Evolutionary conservation across 2,113 vertebrate species (phyloP).

Genomic region (Isurus oxyrinchus): DNA sequence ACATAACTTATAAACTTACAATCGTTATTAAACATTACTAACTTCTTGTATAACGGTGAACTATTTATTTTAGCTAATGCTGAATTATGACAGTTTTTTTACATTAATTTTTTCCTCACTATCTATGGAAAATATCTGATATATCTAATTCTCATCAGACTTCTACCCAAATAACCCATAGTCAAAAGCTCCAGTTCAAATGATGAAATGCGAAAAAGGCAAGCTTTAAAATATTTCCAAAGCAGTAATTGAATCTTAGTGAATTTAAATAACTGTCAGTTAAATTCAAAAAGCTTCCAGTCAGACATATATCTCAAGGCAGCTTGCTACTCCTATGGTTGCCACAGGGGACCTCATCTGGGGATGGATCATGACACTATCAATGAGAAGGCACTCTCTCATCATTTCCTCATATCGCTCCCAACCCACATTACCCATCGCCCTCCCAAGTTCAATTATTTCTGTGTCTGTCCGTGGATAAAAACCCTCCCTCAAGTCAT

Average conservation of each 20-base stretch:
- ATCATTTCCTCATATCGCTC: too few relatives aligned
- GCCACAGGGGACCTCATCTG: too few relatives aligned
- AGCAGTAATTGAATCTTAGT: not conserved
- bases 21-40: not conserved
- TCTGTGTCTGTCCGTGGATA: too few relatives aligned
- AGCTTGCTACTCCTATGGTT: too few relatives aligned
- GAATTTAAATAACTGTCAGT: not conserved
- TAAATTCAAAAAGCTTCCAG: not conserved
- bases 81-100: not conserved
- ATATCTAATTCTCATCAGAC: not conserved
- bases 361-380: too few relatives aligned
- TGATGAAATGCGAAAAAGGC: not conserved
- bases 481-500: too few relatives aligned
- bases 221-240: not conserved
- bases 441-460: too few relatives aligned
- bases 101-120: not conserved
- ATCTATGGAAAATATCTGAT: not conserved
- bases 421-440: too few relatives aligned
- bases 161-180: not conserved
- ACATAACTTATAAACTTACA: not conserved
- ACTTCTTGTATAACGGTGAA: not conserved
- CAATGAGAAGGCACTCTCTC: too few relatives aligned
- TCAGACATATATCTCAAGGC: not conserved
- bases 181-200: not conserved
- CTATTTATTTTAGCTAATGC: not conserved